Base-by-base conservation (phyloP, 2,888 invertebrate genomes). In the Agonopterix alstromeriana region DNA sequence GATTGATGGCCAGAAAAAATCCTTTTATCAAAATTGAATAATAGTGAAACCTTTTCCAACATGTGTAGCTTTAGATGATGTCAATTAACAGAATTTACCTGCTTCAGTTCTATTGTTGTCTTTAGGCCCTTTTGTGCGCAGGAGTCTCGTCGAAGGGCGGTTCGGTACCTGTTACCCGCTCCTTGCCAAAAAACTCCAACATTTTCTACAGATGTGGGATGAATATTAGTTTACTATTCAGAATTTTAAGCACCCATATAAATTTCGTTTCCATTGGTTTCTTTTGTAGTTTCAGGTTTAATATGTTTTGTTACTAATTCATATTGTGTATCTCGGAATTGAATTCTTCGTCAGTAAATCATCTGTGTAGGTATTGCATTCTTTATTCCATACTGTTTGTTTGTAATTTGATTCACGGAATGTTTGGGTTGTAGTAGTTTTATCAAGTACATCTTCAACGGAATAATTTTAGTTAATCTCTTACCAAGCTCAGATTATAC, bases 51-150 rank as follows among this genome's bases (percentile, higher is more conserved):
- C 42, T 8, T 38, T n/a, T 38, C 10, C 10, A 11, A 54, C 53
- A 57, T 57, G 47, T 52, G 48, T 45, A 42, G 11, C 38, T n/a
- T 38, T 3, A n/a, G 38, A 38, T 38, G 38, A 50, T 56, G 41
- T 49, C 49, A 53, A 53, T 54, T 47, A 52, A 51, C 46, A 38
- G 41, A 14, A 27, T 50, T 49, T 61, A 61, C 58, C 58, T 61
- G 61, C 48, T 11, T n/a, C 27, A 27, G 27, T 7, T 27, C 40
- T 35, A 40, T 36, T 12, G 51, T 58, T 58, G 57, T 58, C 49
- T 14, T 41, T 27, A 11, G 45, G 43, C 45, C 43, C 50, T 51
- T 51, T 53, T 55, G 53, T 53, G 38, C 10, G 38, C 38, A 10
- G 38, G 38, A 51, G 42, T 36, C 45, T 8, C 27, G 10, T 10